Evolutionary conservation across 2,888 invertebrate genomes (phyloP).

Genomic region (Lasioglossum marginatum): DNA sequence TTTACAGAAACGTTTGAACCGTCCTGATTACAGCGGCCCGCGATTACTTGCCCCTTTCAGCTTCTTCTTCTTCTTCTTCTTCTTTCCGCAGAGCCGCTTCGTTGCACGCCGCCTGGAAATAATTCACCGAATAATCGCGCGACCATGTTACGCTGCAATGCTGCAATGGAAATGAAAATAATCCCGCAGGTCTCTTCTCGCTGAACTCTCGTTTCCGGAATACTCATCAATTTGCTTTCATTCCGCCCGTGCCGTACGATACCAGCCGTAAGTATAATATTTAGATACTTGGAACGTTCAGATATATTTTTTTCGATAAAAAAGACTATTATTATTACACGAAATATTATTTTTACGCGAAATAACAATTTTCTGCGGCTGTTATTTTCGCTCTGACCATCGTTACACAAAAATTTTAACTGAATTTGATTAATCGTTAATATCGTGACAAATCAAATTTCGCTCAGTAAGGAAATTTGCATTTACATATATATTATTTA

Average conservation of each 20-base stretch:
- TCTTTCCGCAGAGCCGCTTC: neutral
- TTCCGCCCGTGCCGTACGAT: neutral
- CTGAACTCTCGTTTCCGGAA: neutral
- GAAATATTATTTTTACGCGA: too few relatives aligned
- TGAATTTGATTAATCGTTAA: neutral
- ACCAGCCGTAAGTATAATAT: neutral
- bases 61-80: slow-evolving; percentile 9
- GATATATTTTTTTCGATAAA: neutral
- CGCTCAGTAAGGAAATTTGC: too few relatives aligned
- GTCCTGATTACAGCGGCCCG: slow-evolving; percentile 22
- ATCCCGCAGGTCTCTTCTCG: neutral
- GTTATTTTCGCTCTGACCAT: neutral
- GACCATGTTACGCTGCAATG: neutral
- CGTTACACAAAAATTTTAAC: neutral
- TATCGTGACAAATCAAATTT: too few relatives aligned
- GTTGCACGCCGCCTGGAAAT: neutral
- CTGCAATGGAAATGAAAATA: slow-evolving; percentile 4
- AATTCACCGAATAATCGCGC: slow-evolving; percentile 9
- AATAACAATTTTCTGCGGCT: neutral
- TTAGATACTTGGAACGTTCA: neutral
- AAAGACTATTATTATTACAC: neutral
- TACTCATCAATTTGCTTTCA: neutral
- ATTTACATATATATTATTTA: too few relatives aligned
- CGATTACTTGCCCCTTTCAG: slow-evolving; percentile 20
- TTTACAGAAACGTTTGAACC: slow-evolving; percentile 19